Evolutionary conservation across 1,140 invertebrate species (phyloP).

Genomic region (Adelges cooleyi): DNA sequence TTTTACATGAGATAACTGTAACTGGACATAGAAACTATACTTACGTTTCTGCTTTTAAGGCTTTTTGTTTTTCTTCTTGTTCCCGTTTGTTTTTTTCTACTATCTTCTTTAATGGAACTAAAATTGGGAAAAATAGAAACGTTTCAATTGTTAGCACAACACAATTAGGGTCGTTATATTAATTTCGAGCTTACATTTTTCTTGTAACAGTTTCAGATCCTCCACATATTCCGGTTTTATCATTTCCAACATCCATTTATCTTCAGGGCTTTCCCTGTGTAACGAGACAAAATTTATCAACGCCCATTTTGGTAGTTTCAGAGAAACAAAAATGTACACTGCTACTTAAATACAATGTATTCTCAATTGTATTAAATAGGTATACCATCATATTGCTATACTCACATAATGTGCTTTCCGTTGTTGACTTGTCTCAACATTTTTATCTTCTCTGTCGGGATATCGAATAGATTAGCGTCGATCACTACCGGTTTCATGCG

Average conservation of each 20-base stretch:
- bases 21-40: too few relatives aligned
- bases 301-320: too few relatives aligned
- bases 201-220: constrained; percentile 10
- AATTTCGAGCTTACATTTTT: constrained; percentile 20
- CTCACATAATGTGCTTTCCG: constrained; percentile 35
- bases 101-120: constrained; percentile 25
- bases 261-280: constrained; percentile 30
- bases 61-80: constrained; percentile 21
- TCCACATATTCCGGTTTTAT: constrained; percentile 30
- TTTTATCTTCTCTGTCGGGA: constrained; percentile 45
- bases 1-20: too few relatives aligned
- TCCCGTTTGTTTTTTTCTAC: constrained; percentile 15
- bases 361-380: too few relatives aligned
- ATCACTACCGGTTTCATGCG: constrained; percentile 47
- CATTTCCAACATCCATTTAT: constrained; percentile 30
- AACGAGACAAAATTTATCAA: not conserved
- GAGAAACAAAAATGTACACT: too few relatives aligned
- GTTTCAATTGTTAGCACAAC: not conserved
- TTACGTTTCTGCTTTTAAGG: constrained; percentile 25
- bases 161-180: too few relatives aligned
- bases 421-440: constrained; percentile 39
- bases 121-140: too few relatives aligned
- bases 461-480: constrained; percentile 38
- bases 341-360: too few relatives aligned
- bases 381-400: too few relatives aligned